A percentile compares a stretch with the other conserved stretches of the same genome.
Conservation (phyloP, 2,888 invertebrate genomes). For the Selenia dentaria region DNA sequence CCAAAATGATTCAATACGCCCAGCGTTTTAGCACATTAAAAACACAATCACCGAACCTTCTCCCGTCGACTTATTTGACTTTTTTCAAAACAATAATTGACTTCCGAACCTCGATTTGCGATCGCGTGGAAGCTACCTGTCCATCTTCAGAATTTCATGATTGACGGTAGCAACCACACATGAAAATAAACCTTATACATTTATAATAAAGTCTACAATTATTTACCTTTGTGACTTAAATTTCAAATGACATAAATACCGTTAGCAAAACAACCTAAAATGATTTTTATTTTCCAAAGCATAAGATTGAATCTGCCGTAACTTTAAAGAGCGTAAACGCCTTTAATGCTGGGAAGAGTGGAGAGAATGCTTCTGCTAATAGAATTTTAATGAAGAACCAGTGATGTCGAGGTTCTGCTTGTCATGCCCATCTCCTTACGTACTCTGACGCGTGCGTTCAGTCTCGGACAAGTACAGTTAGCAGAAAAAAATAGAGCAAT, state of each 20-base stretch:
- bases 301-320: conserved; percentile 38
- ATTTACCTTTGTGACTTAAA: not conserved
- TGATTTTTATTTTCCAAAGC: fast-evolving
- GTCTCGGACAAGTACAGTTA: conserved; percentile 42
- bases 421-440: conserved; percentile 81
- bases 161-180: conserved; percentile 36
- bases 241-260: conserved; percentile 19
- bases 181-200: conserved; percentile 39
- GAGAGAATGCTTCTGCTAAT: conserved; percentile 82
- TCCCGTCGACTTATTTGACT: conserved; percentile 34
- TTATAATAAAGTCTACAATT: conserved; percentile 4
- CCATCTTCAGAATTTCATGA: conserved; percentile 56
- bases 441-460: conserved; percentile 64
- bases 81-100: conserved; percentile 57
- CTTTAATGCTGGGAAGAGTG: conserved; percentile 30
- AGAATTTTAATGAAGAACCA: conserved; percentile 84
- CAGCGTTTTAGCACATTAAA: conserved; percentile 25
- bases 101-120: conserved; percentile 67
- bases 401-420: conserved; percentile 76
- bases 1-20: not conserved
- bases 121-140: conserved; percentile 57
- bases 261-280: conserved; percentile 11
- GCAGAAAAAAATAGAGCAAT: conserved; percentile 40
- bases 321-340: conserved; percentile 14
- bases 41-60: conserved; percentile 42